Evolutionary conservation across 2,888 invertebrate genomes (phyloP).

Genomic region (Ditula angustiorana): DNA sequence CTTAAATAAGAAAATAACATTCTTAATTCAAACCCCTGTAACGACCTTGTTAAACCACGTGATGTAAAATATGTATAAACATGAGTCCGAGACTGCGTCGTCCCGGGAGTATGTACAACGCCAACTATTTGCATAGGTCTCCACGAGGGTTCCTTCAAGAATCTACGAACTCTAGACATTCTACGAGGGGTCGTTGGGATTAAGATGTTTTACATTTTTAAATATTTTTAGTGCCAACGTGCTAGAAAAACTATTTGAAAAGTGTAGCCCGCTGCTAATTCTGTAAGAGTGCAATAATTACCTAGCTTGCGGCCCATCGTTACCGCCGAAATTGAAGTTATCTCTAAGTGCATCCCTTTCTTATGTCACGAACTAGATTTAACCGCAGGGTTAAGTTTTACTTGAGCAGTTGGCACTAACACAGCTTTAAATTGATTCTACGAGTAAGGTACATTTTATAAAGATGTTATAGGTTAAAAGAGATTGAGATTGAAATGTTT

Average conservation of each 20-base stretch:
- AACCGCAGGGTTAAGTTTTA: too few relatives aligned
- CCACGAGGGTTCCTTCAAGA: slow-evolving; percentile 25
- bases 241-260: neutral
- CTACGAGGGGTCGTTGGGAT: slow-evolving; percentile 29
- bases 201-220: slow-evolving; percentile 17
- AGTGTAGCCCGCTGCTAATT: neutral
- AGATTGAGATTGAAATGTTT: too few relatives aligned
- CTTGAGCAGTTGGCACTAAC: too few relatives aligned
- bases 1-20: neutral
- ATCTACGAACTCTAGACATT: slow-evolving; percentile 24
- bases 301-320: too few relatives aligned
- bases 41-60: slow-evolving; percentile 12
- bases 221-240: neutral
- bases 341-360: too few relatives aligned
- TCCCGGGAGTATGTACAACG: slow-evolving; percentile 13
- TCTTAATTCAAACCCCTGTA: slow-evolving; percentile 4
- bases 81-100: slow-evolving; percentile 5
- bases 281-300: too few relatives aligned
- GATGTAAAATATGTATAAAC: slow-evolving; percentile 36
- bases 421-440: too few relatives aligned
- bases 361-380: too few relatives aligned
- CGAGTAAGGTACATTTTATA: too few relatives aligned
- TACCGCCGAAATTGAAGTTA: too few relatives aligned
- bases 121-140: slow-evolving; percentile 35
- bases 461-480: too few relatives aligned